These are phyloP conservation scores for Melopsittacus undulatus DNA, from an alignment of 2,797 vertebrate genomes.

Conservation along the genomic window DNA sequence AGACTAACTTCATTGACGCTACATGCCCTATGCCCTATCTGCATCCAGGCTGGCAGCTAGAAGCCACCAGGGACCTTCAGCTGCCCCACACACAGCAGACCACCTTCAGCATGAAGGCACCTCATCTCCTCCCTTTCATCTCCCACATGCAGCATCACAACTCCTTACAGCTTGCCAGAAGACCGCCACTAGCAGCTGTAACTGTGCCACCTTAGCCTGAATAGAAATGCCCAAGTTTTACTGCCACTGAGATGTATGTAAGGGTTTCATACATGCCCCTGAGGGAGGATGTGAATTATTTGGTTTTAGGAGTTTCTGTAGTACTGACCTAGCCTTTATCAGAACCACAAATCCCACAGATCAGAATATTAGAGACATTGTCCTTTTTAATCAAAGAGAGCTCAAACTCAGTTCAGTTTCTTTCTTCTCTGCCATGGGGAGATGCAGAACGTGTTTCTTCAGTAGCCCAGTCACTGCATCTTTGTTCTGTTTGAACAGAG, in stretches of 20 bases:
- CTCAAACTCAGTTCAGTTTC: not conserved
- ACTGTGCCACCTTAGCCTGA: not conserved
- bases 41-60: not conserved
- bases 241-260: not conserved
- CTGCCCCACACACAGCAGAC: not conserved
- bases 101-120: not conserved
- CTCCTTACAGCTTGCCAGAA: not conserved
- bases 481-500: constrained; percentile 47
- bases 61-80: not conserved
- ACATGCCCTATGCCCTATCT: accelerated
- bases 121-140: not conserved
- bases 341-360: not conserved
- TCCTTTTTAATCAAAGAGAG: not conserved
- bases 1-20: not conserved
- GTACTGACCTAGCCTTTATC: not conserved
- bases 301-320: not conserved
- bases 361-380: not conserved
- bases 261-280: not conserved
- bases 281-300: not conserved
- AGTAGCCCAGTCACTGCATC: not conserved
- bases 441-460: not conserved
- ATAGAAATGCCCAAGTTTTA: not conserved
- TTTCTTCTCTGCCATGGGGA: not conserved
- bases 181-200: not conserved
- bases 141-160: not conserved